These are phyloP conservation scores for Carlito syrichta DNA, from an alignment of 2,113 vertebrate species.

Conservation along the genomic window DNA sequence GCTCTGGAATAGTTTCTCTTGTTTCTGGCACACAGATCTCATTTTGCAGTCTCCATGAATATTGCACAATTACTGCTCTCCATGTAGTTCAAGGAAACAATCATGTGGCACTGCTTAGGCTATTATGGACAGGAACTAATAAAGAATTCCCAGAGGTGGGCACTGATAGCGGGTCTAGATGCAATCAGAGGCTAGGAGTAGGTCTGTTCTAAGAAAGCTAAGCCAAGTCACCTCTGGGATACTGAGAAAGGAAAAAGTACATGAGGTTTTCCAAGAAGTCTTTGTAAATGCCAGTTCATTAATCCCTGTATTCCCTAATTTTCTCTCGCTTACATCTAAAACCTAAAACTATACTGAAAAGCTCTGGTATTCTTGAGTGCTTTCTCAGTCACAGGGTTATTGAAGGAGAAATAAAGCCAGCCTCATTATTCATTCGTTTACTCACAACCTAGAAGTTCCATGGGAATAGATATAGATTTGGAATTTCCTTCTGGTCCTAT, in stretches of 20 bases:
- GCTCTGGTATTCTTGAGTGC: neutral
- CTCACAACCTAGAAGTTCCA: neutral
- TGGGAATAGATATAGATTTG: neutral
- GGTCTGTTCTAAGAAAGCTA: neutral
- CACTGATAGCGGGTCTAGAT: neutral
- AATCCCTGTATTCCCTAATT: neutral
- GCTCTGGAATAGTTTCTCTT: neutral
- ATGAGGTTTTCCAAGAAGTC: neutral
- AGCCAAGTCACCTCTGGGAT: neutral
- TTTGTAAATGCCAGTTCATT: constrained; percentile 1
- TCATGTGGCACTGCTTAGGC: neutral
- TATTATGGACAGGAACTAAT: neutral
- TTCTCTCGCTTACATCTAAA: neutral
- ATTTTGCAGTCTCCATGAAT: neutral
- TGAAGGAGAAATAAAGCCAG: neutral
- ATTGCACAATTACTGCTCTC: neutral
- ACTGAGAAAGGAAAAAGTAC: neutral
- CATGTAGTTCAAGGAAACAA: neutral
- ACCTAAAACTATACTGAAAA: neutral
- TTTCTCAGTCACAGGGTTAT: neutral
- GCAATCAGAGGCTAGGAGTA: neutral
- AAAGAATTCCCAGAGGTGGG: neutral
- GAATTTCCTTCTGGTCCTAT: neutral
- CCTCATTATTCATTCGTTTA: neutral
- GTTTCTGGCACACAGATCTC: neutral